Conservation (phyloP, 2,888 invertebrate genomes). For the Siphonodentalium dalli region DNA sequence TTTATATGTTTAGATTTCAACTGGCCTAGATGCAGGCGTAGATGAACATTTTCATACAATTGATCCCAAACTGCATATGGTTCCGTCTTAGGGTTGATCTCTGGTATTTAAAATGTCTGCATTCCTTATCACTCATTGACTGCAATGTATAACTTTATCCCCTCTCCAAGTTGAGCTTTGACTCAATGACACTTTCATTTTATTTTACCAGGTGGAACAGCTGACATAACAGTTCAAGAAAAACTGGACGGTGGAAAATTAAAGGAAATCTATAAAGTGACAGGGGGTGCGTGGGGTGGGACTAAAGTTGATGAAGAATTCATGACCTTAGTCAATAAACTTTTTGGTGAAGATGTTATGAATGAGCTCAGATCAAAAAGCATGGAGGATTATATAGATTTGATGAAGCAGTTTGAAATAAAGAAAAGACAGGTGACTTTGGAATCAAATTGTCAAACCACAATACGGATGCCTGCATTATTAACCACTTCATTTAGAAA, state of each 20-base stretch:
- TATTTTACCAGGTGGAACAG: constrained; percentile 19
- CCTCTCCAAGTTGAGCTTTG: no score
- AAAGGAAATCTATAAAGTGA: constrained; percentile 16
- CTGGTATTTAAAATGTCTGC: no score
- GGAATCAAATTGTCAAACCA: no score
- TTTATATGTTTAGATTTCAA: no score
- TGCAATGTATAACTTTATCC: no score
- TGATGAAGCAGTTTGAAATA: constrained; percentile 21
- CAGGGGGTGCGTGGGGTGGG: constrained; percentile 26
- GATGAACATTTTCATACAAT: no score
- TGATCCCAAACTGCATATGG: no score
- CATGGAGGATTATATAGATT: constrained; percentile 11
- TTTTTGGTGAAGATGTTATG: constrained; percentile 18
- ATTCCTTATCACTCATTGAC: no score
- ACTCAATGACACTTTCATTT: neutral
- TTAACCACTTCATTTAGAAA: no score
- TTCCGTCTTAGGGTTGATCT: no score
- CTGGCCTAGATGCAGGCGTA: no score
- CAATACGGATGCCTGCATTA: no score
- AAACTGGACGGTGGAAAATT: constrained; percentile 10
- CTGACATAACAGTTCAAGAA: constrained; percentile 23
- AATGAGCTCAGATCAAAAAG: constrained; percentile 1
- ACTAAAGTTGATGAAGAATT: constrained; percentile 20
- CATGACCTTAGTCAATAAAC: constrained; percentile 14
- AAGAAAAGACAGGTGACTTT: constrained; percentile 19